Percentiles rank a stretch among this genome's conserved stretches.
phyloP scores from a whole-genome alignment of 1,140 invertebrate species.

The Drosophila gunungcola region DNA sequence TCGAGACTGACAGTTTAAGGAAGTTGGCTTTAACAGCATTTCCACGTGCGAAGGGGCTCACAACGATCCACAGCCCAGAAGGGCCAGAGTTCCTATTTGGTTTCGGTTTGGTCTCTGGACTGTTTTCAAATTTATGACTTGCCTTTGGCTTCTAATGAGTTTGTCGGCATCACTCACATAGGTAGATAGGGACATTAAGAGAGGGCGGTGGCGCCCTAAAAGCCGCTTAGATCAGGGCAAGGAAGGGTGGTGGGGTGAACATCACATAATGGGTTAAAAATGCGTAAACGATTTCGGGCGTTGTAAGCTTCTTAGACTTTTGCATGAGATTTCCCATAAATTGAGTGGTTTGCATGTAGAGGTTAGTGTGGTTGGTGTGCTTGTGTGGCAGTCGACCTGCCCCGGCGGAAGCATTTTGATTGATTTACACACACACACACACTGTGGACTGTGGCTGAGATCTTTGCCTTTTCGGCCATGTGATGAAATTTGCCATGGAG shows the following conservation, averaged over 20 bases:
- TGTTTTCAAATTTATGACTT: slow-evolving; percentile 78
- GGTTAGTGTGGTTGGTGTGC: not conserved
- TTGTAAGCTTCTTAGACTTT: slow-evolving; percentile 80
- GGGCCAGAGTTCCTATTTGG: slow-evolving; percentile 33
- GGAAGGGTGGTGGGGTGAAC: slow-evolving; percentile 7
- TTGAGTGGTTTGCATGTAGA: slow-evolving; percentile 33
- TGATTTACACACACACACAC: slow-evolving; percentile 64
- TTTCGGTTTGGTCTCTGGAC: slow-evolving; percentile 40
- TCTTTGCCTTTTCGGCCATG: slow-evolving; percentile 59
- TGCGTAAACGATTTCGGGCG: slow-evolving; percentile 77
- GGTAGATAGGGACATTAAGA: slow-evolving; percentile 19
- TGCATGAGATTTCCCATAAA: slow-evolving; percentile 77
- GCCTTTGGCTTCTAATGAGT: slow-evolving; percentile 78
- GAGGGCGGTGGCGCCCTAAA: slow-evolving; percentile 30
- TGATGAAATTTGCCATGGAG: slow-evolving; percentile 71
- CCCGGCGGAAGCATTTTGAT: slow-evolving; percentile 76
- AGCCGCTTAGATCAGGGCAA: slow-evolving; percentile 48
- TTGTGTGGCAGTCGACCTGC: slow-evolving; percentile 14
- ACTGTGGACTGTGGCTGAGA: slow-evolving; percentile 19
- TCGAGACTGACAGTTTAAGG: slow-evolving; percentile 56
- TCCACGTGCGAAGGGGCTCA: slow-evolving; percentile 51
- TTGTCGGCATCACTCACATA: slow-evolving; percentile 77
- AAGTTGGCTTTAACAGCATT: slow-evolving; percentile 65
- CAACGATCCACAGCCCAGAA: slow-evolving; percentile 19
- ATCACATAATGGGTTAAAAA: slow-evolving; percentile 73